Base-by-base conservation (phyloP, 2,888 invertebrate genomes). In the Thumatha senex region DNA sequence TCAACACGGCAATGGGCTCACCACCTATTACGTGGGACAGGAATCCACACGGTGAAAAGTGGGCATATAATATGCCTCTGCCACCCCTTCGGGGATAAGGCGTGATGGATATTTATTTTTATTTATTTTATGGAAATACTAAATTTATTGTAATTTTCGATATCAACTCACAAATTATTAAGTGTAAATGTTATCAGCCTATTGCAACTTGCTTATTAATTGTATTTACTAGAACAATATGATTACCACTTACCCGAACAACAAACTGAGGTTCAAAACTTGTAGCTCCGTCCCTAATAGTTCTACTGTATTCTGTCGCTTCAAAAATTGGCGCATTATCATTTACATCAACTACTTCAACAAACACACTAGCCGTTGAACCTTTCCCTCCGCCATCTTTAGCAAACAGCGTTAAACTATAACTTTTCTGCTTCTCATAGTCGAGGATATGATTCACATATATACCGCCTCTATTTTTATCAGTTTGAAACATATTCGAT, bases 211-310 rank as follows among this genome's bases (percentile, higher is more conserved):
- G n/a, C n/a, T 24, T 24, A 4, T 5, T 4, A 2, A 24, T 24
- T 24, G 5, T 24, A 24, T 5, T 24, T 24, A 30, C 15, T 8
- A 30, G 10, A 30, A 1, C n/a, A 24, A 24, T n/a, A n/a, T n/a
- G n/a, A 24, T 24, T 2, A 24, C 18, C 38, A 70, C 84, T 78
- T 75, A 93, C 95, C 78, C 94, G 92, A 9, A 97, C 94, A 59
- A 95, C 93, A 66, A 97, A 93, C 54, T 96, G 96, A 0, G 97
- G 96, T 61, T 96, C 95, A 76, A 97, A 96, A 61, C 93, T 93
- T 0, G 92, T 92, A 0, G 95, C 95, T 0, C 95, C 95, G 76
- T 97, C 97, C 51, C 95, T 92, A 7, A 97, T 94, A 0, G 95
- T 96, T 48, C 96, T 90, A 18, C 94, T 93, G 66, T 96, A 96